Base-by-base conservation (phyloP, 2,888 invertebrate species). In the Hemicrepidius hirtus region DNA sequence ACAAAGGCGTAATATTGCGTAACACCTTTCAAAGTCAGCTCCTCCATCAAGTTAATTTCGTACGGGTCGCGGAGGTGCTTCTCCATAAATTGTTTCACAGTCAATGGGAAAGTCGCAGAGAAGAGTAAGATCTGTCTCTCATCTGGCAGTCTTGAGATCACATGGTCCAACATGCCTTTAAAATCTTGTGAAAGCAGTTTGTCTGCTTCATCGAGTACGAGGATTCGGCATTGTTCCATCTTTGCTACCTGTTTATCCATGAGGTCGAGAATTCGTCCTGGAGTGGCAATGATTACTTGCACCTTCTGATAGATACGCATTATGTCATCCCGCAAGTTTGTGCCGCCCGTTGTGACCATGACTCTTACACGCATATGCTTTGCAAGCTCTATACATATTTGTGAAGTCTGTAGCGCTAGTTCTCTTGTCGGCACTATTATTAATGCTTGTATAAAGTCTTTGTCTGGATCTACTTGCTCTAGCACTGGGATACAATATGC, bases 1-100 rank as follows among this genome's bases (percentile, higher is more conserved):
- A 99, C 99, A 90, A 98, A 99, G 84, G 99, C 99, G 88, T 99
- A 99, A 91, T 99, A 99, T 89, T 99, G 99, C 83, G 99, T 99
- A 79, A 99, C 98, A 86, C 99, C 99, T 87, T 99, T 98, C 77
- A 99, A 88, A 77, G 99, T 99, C 83, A 99, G 90, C 87, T 99
- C 99, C 85, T 99, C 99, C 99, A 99, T 99, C 85, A 99, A 91
- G 88, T 99, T 99, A 83, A 99, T 99, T 89, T 99, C 99, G 86
- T 99, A 98, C n/a, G 99, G 98, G 87, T 96, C 94, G 84, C 94
- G 92, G 88, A 99, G 91, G 87, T 99, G 97, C 88, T 98, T 98
- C 86, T 95, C 95, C 98, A 99, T 99, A 87, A 99, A 99, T 86
- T 97, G 95, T 88, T 98, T 97, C 49, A 99, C 99, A 81, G 98